A percentile compares a stretch with the other conserved stretches of the same genome.
These are phyloP conservation scores for Cyanoramphus novaezelandiae DNA, from an alignment of 2,113 vertebrate species.

Conservation along the genomic window DNA sequence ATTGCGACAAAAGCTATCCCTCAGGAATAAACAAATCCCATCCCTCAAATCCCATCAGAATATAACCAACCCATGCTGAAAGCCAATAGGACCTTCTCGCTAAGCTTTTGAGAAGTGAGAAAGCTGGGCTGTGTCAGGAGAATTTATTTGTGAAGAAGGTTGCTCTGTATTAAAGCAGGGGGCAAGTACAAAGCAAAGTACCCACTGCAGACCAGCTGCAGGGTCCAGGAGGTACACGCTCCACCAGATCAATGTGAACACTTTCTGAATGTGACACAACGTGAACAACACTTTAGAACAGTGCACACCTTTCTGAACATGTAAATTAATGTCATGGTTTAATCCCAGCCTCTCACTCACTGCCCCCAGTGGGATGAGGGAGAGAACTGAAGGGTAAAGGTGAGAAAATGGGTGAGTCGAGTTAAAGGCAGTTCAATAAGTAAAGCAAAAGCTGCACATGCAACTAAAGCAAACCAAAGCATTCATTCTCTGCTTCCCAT, in stretches of 20 bases:
- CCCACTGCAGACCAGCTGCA: not conserved
- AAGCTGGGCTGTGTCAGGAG: not conserved
- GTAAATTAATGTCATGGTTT: not conserved
- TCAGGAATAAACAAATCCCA: not conserved
- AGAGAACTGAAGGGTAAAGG: not conserved
- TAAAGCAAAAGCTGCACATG: not conserved
- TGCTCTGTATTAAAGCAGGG: not conserved
- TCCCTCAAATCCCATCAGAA: not conserved
- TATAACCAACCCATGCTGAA: not conserved
- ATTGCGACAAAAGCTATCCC: not conserved
- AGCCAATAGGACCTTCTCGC: not conserved
- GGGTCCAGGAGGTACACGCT: not conserved
- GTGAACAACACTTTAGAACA: not conserved
- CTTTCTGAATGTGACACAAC: not conserved
- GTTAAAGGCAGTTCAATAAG: not conserved
- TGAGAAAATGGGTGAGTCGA: not conserved
- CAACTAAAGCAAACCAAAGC: not conserved
- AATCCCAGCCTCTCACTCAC: not conserved
- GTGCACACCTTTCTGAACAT: not conserved
- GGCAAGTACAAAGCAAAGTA: not conserved
- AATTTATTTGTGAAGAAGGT: not conserved
- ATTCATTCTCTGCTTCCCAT: not conserved
- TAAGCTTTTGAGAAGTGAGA: not conserved
- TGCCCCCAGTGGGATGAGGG: not conserved
- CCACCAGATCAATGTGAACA: not conserved